These are phyloP conservation scores for Allygus modestus DNA, from an alignment of 2,888 invertebrate genomes.

Conservation along the genomic window DNA sequence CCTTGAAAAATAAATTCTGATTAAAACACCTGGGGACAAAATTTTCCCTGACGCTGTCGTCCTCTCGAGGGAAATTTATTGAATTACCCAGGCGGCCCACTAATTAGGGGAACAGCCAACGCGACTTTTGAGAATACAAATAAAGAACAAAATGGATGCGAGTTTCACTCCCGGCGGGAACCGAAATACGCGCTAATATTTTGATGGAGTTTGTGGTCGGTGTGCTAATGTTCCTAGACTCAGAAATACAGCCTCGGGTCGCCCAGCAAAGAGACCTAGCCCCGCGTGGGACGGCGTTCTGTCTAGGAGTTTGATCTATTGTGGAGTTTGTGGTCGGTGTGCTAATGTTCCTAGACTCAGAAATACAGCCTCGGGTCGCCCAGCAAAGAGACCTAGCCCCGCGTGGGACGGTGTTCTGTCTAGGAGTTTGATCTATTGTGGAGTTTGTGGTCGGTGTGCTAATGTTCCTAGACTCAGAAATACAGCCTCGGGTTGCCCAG, in stretches of 20 bases:
- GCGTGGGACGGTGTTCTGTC: not conserved
- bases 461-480: not conserved
- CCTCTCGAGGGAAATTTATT: conserved; percentile 13
- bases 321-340: conserved; percentile 4
- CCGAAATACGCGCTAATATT: conserved; percentile 35
- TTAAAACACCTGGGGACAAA: not conserved
- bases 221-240: conserved; percentile 8
- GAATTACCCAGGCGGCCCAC: conserved; percentile 7
- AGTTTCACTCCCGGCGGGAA: conserved; percentile 4
- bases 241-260: too few relatives aligned
- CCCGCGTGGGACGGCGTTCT: not conserved
- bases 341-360: not conserved
- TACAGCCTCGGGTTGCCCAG: too few relatives aligned
- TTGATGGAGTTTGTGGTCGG: not conserved
- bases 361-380: too few relatives aligned
- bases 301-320: not conserved
- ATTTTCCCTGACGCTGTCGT: not conserved
- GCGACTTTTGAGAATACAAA: conserved; percentile 18
- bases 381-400: not conserved
- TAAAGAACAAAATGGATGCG: conserved; percentile 38
- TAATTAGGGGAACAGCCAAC: conserved; percentile 1
- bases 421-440: not conserved
- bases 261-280: not conserved
- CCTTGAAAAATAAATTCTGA: conserved; percentile 1
- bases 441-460: not conserved